Conservation (phyloP, 2,113 vertebrate genomes). For the Ginglymostoma cirratum region DNA sequence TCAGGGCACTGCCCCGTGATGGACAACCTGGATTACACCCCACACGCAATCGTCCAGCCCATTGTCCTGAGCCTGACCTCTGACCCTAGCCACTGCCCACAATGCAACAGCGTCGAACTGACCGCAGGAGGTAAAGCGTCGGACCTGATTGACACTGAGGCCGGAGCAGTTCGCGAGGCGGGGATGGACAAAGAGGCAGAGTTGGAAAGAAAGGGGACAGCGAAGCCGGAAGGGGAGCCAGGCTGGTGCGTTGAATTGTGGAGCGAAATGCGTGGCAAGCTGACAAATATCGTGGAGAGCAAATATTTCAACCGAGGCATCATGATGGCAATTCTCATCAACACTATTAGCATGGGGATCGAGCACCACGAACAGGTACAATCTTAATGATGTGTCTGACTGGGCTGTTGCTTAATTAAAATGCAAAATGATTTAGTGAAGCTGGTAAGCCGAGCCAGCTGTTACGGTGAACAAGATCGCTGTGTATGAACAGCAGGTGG, state of each 20-base stretch:
- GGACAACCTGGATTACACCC: constrained; percentile 54
- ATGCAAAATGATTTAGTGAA: not conserved
- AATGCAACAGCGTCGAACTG: constrained; percentile 49
- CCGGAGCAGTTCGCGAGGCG: constrained; percentile 45
- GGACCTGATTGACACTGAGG: constrained; percentile 47
- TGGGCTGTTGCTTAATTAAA: not conserved
- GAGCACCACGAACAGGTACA: constrained; percentile 88
- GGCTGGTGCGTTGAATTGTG: constrained; percentile 56
- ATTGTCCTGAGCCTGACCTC: constrained; percentile 68
- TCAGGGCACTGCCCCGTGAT: constrained; percentile 65
- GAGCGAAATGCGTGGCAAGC: constrained; percentile 66
- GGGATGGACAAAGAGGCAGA: constrained; percentile 50
- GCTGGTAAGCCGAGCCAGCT: not conserved
- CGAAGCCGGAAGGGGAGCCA: not conserved
- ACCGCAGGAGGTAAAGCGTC: constrained; percentile 48
- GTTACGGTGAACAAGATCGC: not conserved
- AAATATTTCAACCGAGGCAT: constrained; percentile 96
- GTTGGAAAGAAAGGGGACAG: constrained; percentile 41
- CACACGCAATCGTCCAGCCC: constrained; percentile 63
- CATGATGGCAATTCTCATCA: constrained; percentile 95
- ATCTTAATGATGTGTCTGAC: not conserved
- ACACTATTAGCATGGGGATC: constrained; percentile 96
- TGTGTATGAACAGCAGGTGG: not conserved
- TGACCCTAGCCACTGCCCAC: constrained; percentile 63
- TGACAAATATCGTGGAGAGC: constrained; percentile 89